phyloP scores from a whole-genome alignment of 92 coral and sea anemone species.

The Heliopora coerulea region DNA sequence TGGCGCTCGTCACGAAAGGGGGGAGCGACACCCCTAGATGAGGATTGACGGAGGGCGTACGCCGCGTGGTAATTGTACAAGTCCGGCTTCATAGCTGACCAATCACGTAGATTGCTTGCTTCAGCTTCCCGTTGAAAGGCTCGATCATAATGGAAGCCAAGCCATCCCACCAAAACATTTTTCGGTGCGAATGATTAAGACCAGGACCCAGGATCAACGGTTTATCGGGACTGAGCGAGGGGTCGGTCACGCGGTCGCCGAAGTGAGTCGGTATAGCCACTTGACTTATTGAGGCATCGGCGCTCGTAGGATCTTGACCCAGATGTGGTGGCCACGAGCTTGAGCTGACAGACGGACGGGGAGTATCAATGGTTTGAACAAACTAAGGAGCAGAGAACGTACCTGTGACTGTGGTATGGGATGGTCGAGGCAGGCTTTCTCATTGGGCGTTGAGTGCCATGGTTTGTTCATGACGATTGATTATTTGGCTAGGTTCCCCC shows the following conservation, averaged over 20 bases:
- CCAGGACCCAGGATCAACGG: constrained; percentile 24
- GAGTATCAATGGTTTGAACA: too few relatives aligned
- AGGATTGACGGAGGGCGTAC: not conserved
- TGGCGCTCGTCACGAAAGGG: constrained; percentile 3
- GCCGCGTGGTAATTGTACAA: constrained; percentile 31
- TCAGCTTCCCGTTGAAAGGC: constrained; percentile 28
- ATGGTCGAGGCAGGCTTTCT: too few relatives aligned
- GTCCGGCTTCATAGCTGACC: constrained; percentile 21
- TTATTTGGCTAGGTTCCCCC: too few relatives aligned
- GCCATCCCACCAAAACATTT: constrained; percentile 9
- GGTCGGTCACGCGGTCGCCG: not conserved
- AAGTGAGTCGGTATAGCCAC: not conserved
- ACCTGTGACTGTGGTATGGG: too few relatives aligned
- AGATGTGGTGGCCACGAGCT: too few relatives aligned
- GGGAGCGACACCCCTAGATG: not conserved
- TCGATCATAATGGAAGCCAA: not conserved
- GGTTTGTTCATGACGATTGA: too few relatives aligned
- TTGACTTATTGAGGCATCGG: too few relatives aligned
- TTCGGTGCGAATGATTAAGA: constrained; percentile 15
- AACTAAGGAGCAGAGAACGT: too few relatives aligned
- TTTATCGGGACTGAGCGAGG: too few relatives aligned
- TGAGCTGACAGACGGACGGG: too few relatives aligned
- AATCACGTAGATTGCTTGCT: constrained; percentile 8
- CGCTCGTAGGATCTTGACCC: too few relatives aligned
- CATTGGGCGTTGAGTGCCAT: too few relatives aligned